Conservation (phyloP, 1,140 invertebrate species). For the Drosophila carrolli region DNA sequence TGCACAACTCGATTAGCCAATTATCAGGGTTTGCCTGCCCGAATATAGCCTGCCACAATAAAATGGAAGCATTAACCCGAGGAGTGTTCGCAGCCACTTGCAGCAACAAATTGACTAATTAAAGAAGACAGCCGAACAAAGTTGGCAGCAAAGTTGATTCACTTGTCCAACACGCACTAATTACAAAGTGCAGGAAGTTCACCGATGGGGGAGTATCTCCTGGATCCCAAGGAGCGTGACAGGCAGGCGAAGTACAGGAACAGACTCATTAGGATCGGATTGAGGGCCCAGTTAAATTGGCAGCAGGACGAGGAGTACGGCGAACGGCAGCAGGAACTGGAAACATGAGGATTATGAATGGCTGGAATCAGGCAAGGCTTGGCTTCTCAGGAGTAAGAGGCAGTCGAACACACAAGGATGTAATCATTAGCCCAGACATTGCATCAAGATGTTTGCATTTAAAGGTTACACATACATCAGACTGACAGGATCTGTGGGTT, state of each 20-base stretch:
- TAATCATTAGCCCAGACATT: slow-evolving; percentile 3
- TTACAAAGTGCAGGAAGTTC: slow-evolving; percentile 45
- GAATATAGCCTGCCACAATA: slow-evolving; percentile 7
- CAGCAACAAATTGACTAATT: slow-evolving; percentile 41
- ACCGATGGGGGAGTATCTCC: neutral
- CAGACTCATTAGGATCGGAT: slow-evolving; percentile 45
- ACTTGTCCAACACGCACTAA: slow-evolving; percentile 45
- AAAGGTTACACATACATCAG: neutral
- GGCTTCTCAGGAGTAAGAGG: neutral
- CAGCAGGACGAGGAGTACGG: too few relatives aligned
- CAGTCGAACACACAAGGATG: neutral
- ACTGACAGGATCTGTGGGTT: neutral
- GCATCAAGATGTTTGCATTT: slow-evolving; percentile 6
- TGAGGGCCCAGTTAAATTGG: slow-evolving; percentile 11
- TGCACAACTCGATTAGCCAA: slow-evolving; percentile 37
- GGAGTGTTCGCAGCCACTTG: neutral
- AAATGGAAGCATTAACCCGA: slow-evolving; percentile 13
- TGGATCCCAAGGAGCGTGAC: neutral
- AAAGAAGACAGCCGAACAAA: slow-evolving; percentile 40
- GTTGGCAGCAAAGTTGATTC: slow-evolving; percentile 39
- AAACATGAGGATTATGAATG: slow-evolving; percentile 42
- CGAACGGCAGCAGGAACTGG: too few relatives aligned
- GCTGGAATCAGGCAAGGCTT: slow-evolving; percentile 1
- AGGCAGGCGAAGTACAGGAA: slow-evolving; percentile 7
- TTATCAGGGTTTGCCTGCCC: slow-evolving; percentile 9